Base-by-base conservation (phyloP, 2,113 vertebrate species). In the Lates calcarifer region DNA sequence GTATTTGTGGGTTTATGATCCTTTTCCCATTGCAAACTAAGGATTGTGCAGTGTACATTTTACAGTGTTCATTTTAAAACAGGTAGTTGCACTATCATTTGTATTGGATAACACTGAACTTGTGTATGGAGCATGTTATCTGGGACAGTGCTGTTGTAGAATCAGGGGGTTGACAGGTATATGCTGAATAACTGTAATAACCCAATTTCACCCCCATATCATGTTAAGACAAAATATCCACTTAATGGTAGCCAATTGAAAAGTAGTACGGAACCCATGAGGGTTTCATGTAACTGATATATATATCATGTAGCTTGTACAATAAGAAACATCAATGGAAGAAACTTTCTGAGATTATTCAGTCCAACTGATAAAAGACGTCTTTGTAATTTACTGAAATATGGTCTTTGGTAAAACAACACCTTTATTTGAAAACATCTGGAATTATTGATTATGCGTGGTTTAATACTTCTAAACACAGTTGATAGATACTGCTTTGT, bases 121-220 rank as follows among this genome's bases (percentile, higher is more conserved):
- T 24, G 33, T 63, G 43, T 73, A 31, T 33, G 72, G 31, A 35
- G 37, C 28, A 66, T 24, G 20, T 45, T 41, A 64, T 76, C 26
- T 81, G 57, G 51, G 47, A 33, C 71, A 57, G 31, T 43, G 64
- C 60, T 37, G 65, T n/a, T 31, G 45, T 81, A 7, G 49, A 49
- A 78, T 45, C 60, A 49, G 72, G 67, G 35, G 3, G 47, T 49
- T 75, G 13, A 26, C 56, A 53, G 47, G 4, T 66, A 26, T 62
- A 15, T 73, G 75, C 79, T 83, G 66, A 84, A n/a, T n/a, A n/a
- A 87, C 67, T 55, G 51, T 53, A 47, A 57, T 82, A 75, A 88
- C 84, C 89, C 88, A n/a, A 82, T 88, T 89, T 82, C 62, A 87
- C 81, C 85, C 81, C 53, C 43, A 26, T 37, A 84, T 72, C 51